Evolutionary conservation across 2,888 invertebrate genomes (phyloP), one percentile per base, ranked within the genome.

Genomic region (Cheilosia scutellata): DNA sequence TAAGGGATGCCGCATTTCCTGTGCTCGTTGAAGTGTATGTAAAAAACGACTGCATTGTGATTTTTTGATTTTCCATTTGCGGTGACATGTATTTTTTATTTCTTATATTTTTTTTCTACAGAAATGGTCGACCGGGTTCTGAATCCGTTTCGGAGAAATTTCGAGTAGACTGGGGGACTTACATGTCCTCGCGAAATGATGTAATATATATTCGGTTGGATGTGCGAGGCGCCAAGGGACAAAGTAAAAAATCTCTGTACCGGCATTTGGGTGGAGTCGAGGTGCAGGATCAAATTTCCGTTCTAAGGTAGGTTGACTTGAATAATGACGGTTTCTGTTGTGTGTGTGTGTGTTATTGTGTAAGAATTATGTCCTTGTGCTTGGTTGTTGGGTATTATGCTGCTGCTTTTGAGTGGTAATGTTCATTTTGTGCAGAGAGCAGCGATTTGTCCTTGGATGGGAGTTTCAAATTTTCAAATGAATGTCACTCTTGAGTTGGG

Each of bases 41-140:
- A 65, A 53, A 55, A n/a, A 13, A 33, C 20, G 16, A 25, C 2
- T 70, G 7, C 13, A 49, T 71, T 55, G 44, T 51, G 58, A 42
- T 71, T 40, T 47, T 16, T 16, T 70, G 29, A 78, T 33, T 65
- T 51, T 51, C 25, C 40, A 13, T 27, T 57, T 16, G 9, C 13
- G 25, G 16, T 53, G 37, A 29, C 29, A n/a, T 47, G 44, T 37
- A 51, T 29, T 13, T 65, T 58, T 53, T 2, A 0, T 49, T 40
- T 75, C 37, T 11, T 5, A 13, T 74, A 37, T 74, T 42, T 77
- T 60, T 25, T 9, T 71, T 63, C 84, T n/a, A 7, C 92, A 97
- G 97, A 62, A 97, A 98, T 93, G 98, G 97, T 76, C 95, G 97
- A 57, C 98, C 98, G 0, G 97, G 97, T 51, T 96, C 97, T 88